Evolutionary conservation across 1,140 invertebrate genomes (phyloP).

Genomic region (Drosophila eugracilis): DNA sequence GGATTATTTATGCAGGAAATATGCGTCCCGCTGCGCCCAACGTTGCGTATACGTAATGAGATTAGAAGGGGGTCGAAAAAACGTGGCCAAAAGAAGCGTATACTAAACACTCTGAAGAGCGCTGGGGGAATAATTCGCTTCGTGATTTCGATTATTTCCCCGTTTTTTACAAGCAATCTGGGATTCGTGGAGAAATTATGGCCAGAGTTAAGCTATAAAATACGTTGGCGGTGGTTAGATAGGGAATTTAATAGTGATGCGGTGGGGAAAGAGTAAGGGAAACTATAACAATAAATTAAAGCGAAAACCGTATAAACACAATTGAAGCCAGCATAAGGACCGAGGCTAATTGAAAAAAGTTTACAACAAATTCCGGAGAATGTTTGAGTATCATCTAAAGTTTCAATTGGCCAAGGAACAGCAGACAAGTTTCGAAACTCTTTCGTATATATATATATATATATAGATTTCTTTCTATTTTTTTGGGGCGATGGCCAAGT

Average conservation of each 20-base stretch:
- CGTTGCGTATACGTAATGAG: constrained; percentile 65
- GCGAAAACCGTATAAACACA: neutral
- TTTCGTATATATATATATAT: neutral
- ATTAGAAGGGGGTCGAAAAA: constrained; percentile 44
- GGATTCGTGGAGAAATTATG: constrained; percentile 32
- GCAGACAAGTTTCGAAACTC: constrained; percentile 15
- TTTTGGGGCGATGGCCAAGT: constrained; percentile 55
- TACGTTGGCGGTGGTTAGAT: neutral
- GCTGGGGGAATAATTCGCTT: constrained; percentile 47
- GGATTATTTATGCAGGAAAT: constrained; percentile 60
- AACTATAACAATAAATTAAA: constrained; percentile 16
- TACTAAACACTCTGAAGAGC: constrained; percentile 44
- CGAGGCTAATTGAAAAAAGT: constrained; percentile 61
- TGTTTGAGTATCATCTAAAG: constrained; percentile 49
- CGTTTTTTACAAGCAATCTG: constrained; percentile 37
- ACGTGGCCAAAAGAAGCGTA: constrained; percentile 3
- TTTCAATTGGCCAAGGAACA: constrained; percentile 45
- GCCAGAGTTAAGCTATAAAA: constrained; percentile 17
- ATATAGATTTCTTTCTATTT: neutral
- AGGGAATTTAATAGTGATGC: neutral
- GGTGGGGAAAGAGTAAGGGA: no score
- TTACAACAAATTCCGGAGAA: constrained; percentile 32
- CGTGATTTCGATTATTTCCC: constrained; percentile 55
- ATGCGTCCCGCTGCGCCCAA: constrained; percentile 38
- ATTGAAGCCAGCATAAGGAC: neutral